phyloP scores from a whole-genome alignment of 2,888 invertebrate genomes.

The Drosophila merina region DNA sequence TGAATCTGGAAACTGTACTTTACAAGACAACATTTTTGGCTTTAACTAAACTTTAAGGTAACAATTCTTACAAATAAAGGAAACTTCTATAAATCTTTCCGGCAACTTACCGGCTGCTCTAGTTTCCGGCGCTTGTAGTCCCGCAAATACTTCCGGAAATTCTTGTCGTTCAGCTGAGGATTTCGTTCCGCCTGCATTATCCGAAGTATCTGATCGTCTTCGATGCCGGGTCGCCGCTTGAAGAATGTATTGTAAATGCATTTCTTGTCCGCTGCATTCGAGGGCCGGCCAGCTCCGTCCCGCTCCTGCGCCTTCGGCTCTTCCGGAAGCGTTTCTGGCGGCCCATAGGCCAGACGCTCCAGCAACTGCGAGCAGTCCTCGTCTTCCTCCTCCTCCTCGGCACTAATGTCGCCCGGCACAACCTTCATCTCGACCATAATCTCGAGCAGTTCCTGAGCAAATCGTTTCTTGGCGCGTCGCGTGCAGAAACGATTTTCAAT shows the following conservation, averaged over 20 bases:
- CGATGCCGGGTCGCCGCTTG: constrained; percentile 62
- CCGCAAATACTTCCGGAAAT: constrained; percentile 87
- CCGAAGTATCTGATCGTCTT: constrained; percentile 75
- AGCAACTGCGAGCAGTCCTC: constrained; percentile 41
- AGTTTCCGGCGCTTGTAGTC: constrained; percentile 89
- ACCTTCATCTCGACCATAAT: constrained; percentile 90
- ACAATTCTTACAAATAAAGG: too few relatives aligned
- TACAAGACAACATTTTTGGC: too few relatives aligned
- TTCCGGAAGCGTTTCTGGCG: constrained; percentile 17
- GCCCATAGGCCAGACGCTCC: constrained; percentile 26
- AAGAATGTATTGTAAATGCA: constrained; percentile 80
- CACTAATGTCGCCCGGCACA: constrained; percentile 85
- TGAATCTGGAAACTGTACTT: too few relatives aligned
- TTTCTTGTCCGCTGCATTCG: constrained; percentile 74
- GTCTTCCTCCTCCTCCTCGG: constrained; percentile 85
- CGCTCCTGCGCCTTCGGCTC: constrained; percentile 26
- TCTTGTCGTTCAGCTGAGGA: constrained; percentile 69
- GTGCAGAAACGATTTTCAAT: constrained; percentile 84
- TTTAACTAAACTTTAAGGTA: too few relatives aligned
- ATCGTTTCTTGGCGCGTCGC: constrained; percentile 85
- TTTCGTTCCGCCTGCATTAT: constrained; percentile 63
- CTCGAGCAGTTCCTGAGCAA: constrained; percentile 87
- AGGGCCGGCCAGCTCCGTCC: constrained; percentile 41
- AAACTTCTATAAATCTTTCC: too few relatives aligned
- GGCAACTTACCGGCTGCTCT: constrained; percentile 87